Conservation (phyloP, 2,113 vertebrate species). For the Shinisaurus crocodilurus region DNA sequence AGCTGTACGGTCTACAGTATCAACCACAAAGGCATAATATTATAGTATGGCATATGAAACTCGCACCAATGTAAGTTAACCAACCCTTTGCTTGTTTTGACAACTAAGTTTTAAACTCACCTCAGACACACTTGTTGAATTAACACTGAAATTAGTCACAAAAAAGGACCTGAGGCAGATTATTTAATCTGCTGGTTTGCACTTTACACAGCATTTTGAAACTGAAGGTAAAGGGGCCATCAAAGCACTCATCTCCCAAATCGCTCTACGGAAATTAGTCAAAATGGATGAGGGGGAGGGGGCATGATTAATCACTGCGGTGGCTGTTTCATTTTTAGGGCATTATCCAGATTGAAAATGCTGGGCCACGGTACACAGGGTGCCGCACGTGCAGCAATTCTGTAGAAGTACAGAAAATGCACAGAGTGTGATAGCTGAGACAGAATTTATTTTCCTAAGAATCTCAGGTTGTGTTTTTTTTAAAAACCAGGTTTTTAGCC, state of each 20-base stretch:
- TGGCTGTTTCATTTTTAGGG: not conserved
- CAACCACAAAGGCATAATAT: not conserved
- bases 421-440: not conserved
- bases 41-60: not conserved
- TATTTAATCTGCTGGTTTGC: conserved; percentile 29
- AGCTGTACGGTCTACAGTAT: too few species aligned
- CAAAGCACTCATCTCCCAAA: conserved; percentile 8
- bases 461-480: not conserved
- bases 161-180: not conserved
- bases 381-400: not conserved
- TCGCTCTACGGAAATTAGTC: conserved; percentile 1
- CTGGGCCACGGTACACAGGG: not conserved
- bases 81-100: conserved; percentile 20
- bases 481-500: not conserved
- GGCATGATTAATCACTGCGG: not conserved
- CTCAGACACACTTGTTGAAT: conserved; percentile 9
- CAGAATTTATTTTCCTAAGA: not conserved
- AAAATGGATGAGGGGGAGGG: not conserved
- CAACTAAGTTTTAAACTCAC: not conserved
- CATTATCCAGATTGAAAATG: not conserved
- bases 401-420: not conserved
- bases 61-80: not conserved
- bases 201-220: conserved; percentile 13
- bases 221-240: not conserved
- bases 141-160: conserved; percentile 26